phyloP scores from a whole-genome alignment of 2,888 invertebrate genomes.

The Lepidochitona cinerea region DNA sequence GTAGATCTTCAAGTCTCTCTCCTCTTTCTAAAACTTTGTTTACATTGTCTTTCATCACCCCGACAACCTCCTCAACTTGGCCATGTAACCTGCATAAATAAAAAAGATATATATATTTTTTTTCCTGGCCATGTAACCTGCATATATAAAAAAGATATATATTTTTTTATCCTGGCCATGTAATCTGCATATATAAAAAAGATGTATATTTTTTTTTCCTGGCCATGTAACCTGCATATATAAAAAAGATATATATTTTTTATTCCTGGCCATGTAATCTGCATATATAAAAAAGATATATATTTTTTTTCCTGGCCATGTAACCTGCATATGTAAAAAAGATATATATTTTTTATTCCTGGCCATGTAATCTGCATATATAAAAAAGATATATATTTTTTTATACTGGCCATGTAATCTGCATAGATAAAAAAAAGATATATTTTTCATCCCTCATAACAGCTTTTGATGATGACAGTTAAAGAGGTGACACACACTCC shows the following conservation, averaged over 20 bases:
- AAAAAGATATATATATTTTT: no score
- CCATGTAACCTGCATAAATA: slow-evolving; percentile 46
- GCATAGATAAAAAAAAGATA: neutral
- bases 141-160: neutral
- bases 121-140: slow-evolving; percentile 64
- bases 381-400: neutral
- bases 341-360: no score
- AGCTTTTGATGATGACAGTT: no score
- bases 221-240: slow-evolving; percentile 49
- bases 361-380: slow-evolving; percentile 49
- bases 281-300: neutral
- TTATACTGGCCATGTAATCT: slow-evolving; percentile 64
- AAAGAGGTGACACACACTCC: no score
- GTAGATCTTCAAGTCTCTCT: slow-evolving; percentile 65
- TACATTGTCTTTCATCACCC: slow-evolving; percentile 68
- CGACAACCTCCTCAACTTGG: slow-evolving; percentile 67
- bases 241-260: neutral
- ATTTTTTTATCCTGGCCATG: slow-evolving; percentile 64
- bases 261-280: slow-evolving; percentile 64
- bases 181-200: slow-evolving; percentile 38
- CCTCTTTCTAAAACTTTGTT: slow-evolving; percentile 65
- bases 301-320: slow-evolving; percentile 64
- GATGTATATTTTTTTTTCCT: no score
- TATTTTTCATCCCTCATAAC: no score
- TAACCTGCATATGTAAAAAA: slow-evolving; percentile 36